Base-by-base conservation (phyloP, 2,888 invertebrate genomes). In the Cosmia trapezina region DNA sequence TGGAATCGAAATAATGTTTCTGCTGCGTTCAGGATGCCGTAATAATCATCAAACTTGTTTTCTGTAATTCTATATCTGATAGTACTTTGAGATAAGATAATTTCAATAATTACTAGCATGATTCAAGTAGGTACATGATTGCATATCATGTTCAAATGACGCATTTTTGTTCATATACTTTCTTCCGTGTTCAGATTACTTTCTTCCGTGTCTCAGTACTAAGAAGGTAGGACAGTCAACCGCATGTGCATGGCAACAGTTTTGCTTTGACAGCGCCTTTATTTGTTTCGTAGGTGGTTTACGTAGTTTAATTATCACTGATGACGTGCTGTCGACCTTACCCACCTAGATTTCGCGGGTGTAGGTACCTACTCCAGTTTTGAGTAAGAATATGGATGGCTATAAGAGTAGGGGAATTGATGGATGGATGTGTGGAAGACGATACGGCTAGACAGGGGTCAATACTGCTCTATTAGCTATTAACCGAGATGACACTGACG, bases 11-110 rank as follows among this genome's bases (percentile, higher is more conserved):
- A 37, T 33, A 28, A 45, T 9, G 2, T 45, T 37, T 43, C 14
- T 22, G 11, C 11, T 22, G 14, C 22, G 17, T 70, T 60, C 28
- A 41, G 11, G 22, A 17, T 33, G 12, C 6, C 12, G 54, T 17
- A 41, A 53, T 53, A 77, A 69, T 61, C 41, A 47, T 70, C 12
- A 12, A 43, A 49, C 11, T 70, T 70, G 60, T 78, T 75, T 54
- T 78, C 60, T 53, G 37, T 60, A 33, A 61, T 59, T 60, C 41
- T 22, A 22, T 70, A 78, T 60, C 70, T 60, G 60, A 74, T 70
- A 69, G 22, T 47, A 33, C 47, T 43, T 41, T 1, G 12, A 37
- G 71, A 78, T 74, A 70, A 78, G 78, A 75, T 78, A 74, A 59
- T 22, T 33, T 33, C 7, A 60, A 62, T 62, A 72, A 75, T 78